Base-by-base conservation (phyloP, 2,113 vertebrate genomes). In the Anser brachyrhynchus region DNA sequence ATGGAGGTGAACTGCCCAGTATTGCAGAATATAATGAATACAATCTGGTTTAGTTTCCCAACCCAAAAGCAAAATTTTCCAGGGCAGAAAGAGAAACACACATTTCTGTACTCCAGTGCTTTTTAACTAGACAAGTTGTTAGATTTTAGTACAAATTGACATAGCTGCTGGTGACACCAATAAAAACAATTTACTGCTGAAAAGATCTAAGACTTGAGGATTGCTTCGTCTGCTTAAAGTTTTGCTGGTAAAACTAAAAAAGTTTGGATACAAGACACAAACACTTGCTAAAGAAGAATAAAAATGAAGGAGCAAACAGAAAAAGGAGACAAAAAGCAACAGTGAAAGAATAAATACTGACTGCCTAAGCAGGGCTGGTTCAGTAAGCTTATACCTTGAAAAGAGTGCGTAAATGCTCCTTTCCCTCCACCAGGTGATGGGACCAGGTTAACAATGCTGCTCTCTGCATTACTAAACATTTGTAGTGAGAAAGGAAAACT, bases 111-210 rank as follows among this genome's bases (percentile, higher is more conserved):
- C 55, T 74, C 62, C 58, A 87, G 70, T 37, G 26, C 54, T 92
- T 96, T 92, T 96, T 92, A 97, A 96, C 77, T 80, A 92, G 92
- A 92, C 73, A 93, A 90, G 92, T 78, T 89, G 73, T 89, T 94
- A 92, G 92, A 87, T 91, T 95, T 92, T 97, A 96, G 93, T 87
- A 82, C 86, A 93, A 28, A 17, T 43, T 95, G 88, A 95, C 93
- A 95, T 76, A 95, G 93, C 49, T 96, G 70, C 83, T 95, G 93
- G 90, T 95, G 84, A 92, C 88, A 96, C 94, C 94, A 95, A 92
- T 96, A 93, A 97, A 97, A 93, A 89, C 89, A 94, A 96, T 95
- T 96, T 96, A 96, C 92, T 96, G 77, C 88, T 87, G 74, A 78
- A 95, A 92, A 92, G 71, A 93, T 93, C 84, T 84, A 85, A 88